Evolutionary conservation across 2,797 vertebrate species (phyloP).

Genomic region (Myripristis murdjan): DNA sequence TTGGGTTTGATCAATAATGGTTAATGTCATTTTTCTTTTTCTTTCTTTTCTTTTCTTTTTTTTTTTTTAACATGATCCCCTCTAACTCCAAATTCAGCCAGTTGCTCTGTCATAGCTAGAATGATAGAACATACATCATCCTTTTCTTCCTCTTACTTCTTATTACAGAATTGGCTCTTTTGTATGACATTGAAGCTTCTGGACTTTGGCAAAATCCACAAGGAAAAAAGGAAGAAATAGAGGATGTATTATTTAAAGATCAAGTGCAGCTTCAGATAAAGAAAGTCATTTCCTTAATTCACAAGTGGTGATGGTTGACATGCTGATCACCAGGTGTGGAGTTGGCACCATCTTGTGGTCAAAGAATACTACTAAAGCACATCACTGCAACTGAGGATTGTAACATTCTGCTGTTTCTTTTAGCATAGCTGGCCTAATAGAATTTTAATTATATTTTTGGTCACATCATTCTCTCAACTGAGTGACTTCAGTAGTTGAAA

Average conservation of each 20-base stretch:
- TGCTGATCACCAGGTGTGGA: slow-evolving; percentile 23
- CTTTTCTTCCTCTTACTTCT: slow-evolving; percentile 1
- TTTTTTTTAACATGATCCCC: neutral
- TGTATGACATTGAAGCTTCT: slow-evolving; percentile 6
- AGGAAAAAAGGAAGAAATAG: neutral
- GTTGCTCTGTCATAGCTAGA: slow-evolving; percentile 24
- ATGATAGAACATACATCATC: slow-evolving; percentile 1
- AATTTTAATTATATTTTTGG: neutral
- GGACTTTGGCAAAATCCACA: neutral
- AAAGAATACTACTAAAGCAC: slow-evolving; percentile 48
- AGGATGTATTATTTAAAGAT: slow-evolving; percentile 8
- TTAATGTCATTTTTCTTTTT: slow-evolving; percentile 1
- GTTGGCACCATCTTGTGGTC: slow-evolving; percentile 70
- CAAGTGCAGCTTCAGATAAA: slow-evolving; percentile 11
- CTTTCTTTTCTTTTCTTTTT: neutral
- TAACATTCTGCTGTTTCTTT: slow-evolving; percentile 31
- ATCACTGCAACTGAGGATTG: slow-evolving; percentile 49
- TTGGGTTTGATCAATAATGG: slow-evolving; percentile 41
- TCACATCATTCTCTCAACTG: slow-evolving; percentile 20
- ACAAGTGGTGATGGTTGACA: slow-evolving; percentile 35
- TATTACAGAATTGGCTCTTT: slow-evolving; percentile 12
- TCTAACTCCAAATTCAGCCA: slow-evolving; percentile 34
- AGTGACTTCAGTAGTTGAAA: slow-evolving; percentile 9
- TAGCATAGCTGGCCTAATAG: neutral
- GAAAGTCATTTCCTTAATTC: slow-evolving; percentile 31